Conservation (phyloP, 2,888 invertebrate genomes). For the Drosophila kuntzei region DNA sequence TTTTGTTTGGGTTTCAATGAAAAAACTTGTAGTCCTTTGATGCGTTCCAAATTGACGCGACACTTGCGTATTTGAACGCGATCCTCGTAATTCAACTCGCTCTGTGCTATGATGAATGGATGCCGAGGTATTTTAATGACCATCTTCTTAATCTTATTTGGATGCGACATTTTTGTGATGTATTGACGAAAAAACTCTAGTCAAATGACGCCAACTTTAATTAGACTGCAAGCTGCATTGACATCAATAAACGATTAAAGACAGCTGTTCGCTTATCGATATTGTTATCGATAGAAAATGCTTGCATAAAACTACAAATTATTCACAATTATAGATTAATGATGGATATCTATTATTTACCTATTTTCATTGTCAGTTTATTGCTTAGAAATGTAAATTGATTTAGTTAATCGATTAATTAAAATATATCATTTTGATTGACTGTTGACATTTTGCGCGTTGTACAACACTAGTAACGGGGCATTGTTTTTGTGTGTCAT, state of each 20-base stretch:
- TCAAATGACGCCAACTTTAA: conserved; percentile 22
- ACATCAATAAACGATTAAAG: not conserved
- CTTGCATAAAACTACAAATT: too few relatives aligned
- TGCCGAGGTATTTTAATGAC: conserved; percentile 70
- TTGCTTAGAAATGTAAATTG: not conserved
- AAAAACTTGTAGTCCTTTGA: conserved; percentile 44
- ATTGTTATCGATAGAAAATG: not conserved
- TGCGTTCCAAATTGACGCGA: conserved; percentile 70
- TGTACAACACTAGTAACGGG: conserved; percentile 48
- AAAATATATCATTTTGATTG: not conserved
- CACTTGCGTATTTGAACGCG: conserved; percentile 68
- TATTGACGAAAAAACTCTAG: conserved; percentile 10
- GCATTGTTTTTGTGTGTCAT: conserved; percentile 79
- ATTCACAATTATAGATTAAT: too few relatives aligned
- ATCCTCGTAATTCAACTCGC: conserved; percentile 38
- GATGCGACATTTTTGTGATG: conserved; percentile 51
- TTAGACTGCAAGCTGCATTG: not conserved
- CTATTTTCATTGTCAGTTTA: not conserved
- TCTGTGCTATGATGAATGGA: conserved; percentile 55
- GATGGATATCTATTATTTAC: too few relatives aligned
- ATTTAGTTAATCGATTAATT: conserved; percentile 3
- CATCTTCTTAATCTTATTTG: conserved; percentile 65
- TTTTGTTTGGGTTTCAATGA: conserved; percentile 48
- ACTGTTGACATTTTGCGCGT: not conserved
- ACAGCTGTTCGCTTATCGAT: conserved; percentile 45